phyloP scores from a whole-genome alignment of 2,888 invertebrate genomes.

The Pegoplata infirma region DNA sequence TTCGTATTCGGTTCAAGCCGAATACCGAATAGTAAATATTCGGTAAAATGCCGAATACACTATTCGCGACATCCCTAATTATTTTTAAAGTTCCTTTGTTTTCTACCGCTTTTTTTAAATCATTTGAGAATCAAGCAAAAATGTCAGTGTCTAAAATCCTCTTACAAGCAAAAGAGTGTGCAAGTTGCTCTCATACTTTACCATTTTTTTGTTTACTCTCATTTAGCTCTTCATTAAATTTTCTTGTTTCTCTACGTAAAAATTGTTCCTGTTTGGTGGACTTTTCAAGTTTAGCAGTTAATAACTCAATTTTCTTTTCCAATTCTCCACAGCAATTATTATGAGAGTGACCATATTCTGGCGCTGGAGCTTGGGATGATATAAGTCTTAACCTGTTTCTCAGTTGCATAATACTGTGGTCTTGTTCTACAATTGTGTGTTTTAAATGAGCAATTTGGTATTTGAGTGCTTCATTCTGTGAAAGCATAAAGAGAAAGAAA shows the following conservation, averaged over 20 bases:
- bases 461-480: conserved; percentile 70
- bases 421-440: conserved; percentile 50
- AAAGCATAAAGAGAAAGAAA: background rate
- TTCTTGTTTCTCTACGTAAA: conserved; percentile 63
- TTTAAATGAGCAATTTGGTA: conserved; percentile 61
- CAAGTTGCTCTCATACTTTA: too few relatives aligned
- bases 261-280: conserved; percentile 58
- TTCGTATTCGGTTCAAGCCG: too few relatives aligned
- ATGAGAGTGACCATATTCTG: conserved; percentile 24
- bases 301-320: conserved; percentile 39
- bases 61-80: too few relatives aligned
- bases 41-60: too few relatives aligned
- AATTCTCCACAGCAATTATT: conserved; percentile 15
- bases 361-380: conserved; percentile 35
- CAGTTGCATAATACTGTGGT: conserved; percentile 45
- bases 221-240: conserved; percentile 63
- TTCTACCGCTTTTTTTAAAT: too few relatives aligned
- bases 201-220: conserved; percentile 63
- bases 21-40: too few relatives aligned
- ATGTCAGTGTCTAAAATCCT: too few relatives aligned
- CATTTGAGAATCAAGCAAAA: too few relatives aligned
- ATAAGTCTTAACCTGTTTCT: conserved; percentile 47
- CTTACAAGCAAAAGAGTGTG: too few relatives aligned
- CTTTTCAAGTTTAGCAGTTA: conserved; percentile 53
- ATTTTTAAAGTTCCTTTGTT: too few relatives aligned